Base-by-base conservation (phyloP, 2,113 vertebrate genomes). In the Anolis sagrei region DNA sequence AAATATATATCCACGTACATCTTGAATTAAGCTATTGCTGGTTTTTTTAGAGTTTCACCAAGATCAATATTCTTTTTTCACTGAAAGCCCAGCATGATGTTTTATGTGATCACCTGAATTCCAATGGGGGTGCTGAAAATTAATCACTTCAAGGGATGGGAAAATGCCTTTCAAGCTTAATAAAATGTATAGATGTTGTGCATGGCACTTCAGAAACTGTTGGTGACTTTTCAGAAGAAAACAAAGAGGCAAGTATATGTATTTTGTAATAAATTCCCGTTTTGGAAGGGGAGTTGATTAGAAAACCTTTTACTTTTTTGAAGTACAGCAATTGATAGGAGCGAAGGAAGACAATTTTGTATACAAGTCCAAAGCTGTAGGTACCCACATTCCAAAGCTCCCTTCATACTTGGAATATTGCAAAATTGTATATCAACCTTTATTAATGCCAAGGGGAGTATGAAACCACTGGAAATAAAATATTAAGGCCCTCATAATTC, bases 21-120 rank as follows among this genome's bases (percentile, higher is more conserved):
- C 76, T 79, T 23, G 18, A 85, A 76, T 79, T 62, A 79, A 73
- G 68, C 49, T 70, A 58, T 27, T 76, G 73, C n/a, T 34, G 82
- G 49, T 81, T 62, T 69, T 72, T 32, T 62, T n/a, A 3, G 13
- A 62, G 51, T 86, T 78, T 49, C 36, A 79, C 51, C 29, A 74
- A 79, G 79, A 86, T 86, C 76, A n/a, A 79, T 86, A 86, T 48
- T 78, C 66, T 62, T 73, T 85, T 80, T 79, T 34, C 36, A 7
- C 76, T 74, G 84, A 79, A 74, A 86, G 34, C 54, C 54, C n/a
- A 4, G 34, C 10, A 13, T 74, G 84, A 54, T 74, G 54, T 62
- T 48, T 62, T 18, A 34, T 73, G 54, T 79, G 68, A 10, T 86
- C 84, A 49, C 76, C 54, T 73, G 84, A 86, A 86, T 86, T 86